These are phyloP conservation scores for Polydrusus pterygomalis DNA, from an alignment of 2,888 invertebrate species.

Conservation along the genomic window DNA sequence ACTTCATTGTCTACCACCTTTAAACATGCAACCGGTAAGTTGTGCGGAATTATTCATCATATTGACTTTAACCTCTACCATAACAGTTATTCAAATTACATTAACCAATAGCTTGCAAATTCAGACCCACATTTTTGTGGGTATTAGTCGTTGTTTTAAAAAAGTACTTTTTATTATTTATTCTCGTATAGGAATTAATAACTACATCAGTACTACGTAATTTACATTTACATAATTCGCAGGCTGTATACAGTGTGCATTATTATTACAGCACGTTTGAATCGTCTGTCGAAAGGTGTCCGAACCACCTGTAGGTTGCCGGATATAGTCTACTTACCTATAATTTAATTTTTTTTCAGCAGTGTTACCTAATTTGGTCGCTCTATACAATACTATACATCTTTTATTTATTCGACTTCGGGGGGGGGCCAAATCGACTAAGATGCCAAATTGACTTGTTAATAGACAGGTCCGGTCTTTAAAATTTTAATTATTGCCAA, in stretches of 20 bases:
- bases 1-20: no score
- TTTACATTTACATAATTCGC: not conserved
- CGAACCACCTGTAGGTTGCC: not conserved
- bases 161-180: not conserved
- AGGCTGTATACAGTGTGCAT: no score
- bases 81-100: no score
- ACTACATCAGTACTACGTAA: not conserved
- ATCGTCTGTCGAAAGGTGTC: not conserved
- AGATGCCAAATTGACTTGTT: no score
- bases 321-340: not conserved
- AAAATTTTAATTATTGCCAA: no score
- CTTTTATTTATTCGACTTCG: constrained; percentile 33
- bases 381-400: no score
- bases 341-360: constrained; percentile 7
- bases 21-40: not conserved
- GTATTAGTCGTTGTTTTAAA: not conserved
- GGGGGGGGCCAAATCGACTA: no score
- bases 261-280: not conserved
- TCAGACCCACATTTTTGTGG: not conserved
- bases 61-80: no score
- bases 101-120: not conserved
- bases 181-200: not conserved
- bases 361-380: constrained; percentile 28
- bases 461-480: no score
- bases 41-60: no score